Evolutionary conservation across 2,113 vertebrate species (phyloP).

Genomic region (Synchiropus splendidus): DNA sequence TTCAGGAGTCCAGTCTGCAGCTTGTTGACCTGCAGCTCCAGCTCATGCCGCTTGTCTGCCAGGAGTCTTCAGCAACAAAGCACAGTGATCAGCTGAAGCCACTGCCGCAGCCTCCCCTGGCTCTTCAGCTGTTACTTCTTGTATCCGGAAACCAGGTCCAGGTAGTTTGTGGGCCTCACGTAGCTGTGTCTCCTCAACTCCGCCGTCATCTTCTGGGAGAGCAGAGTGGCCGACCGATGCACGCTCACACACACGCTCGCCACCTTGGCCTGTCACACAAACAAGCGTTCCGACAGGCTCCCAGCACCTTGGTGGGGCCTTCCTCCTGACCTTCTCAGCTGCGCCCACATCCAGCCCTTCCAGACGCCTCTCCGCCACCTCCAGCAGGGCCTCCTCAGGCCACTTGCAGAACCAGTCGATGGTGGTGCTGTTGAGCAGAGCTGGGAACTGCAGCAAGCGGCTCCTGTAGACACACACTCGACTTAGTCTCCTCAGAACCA

Average conservation of each 20-base stretch:
- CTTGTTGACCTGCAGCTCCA: constrained; percentile 76
- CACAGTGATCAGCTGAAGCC: background rate
- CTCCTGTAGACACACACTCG: constrained; percentile 58
- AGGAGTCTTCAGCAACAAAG: constrained; percentile 60
- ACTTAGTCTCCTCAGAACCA: background rate
- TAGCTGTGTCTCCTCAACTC: constrained; percentile 79
- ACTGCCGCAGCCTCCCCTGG: no score
- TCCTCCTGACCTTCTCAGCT: constrained; percentile 63
- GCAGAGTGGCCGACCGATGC: constrained; percentile 75
- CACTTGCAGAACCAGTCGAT: constrained; percentile 89
- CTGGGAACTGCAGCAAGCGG: constrained; percentile 80
- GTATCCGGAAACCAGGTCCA: constrained; percentile 86
- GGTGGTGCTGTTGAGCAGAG: constrained; percentile 81
- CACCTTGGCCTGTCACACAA: constrained; percentile 30
- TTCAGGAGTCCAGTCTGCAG: constrained; percentile 76
- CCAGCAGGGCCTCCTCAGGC: constrained; percentile 79
- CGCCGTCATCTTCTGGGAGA: constrained; percentile 76
- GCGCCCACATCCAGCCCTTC: constrained; percentile 66
- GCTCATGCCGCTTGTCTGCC: constrained; percentile 73
- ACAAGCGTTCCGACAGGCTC: no score
- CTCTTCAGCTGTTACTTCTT: constrained; percentile 67
- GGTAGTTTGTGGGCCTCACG: constrained; percentile 84
- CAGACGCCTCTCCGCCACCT: constrained; percentile 80
- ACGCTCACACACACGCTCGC: constrained; percentile 77
- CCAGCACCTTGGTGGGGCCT: constrained; percentile 47